Conservation (phyloP, 2,888 invertebrate genomes). For the Psylliodes chrysocephalus region DNA sequence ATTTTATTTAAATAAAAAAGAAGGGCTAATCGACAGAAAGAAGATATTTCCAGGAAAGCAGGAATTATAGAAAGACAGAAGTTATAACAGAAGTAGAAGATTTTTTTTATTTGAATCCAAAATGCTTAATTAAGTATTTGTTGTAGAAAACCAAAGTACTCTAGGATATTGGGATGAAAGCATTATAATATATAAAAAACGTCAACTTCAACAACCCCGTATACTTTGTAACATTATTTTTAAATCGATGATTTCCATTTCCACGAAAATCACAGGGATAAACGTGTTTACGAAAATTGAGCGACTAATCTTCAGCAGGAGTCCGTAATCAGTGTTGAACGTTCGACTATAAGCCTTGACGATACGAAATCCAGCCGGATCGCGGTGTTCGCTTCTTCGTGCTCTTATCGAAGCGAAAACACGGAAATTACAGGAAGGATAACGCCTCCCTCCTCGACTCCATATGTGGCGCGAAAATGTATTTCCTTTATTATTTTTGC, state of each 20-base stretch:
- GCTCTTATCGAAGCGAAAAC: slow-evolving; percentile 37
- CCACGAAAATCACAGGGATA: slow-evolving; percentile 4
- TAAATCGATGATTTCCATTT: neutral
- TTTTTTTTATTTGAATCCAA: too few species aligned
- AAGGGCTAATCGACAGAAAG: too few species aligned
- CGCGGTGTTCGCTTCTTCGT: slow-evolving; percentile 33
- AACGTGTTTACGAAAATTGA: slow-evolving; percentile 51
- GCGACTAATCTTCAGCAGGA: slow-evolving; percentile 54
- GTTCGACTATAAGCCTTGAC: slow-evolving; percentile 48
- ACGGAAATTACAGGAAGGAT: slow-evolving; percentile 35
- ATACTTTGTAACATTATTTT: neutral
- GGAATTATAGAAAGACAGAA: too few species aligned
- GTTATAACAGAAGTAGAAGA: too few species aligned
- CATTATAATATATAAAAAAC: too few species aligned
- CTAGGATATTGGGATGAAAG: too few species aligned
- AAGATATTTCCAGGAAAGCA: too few species aligned
- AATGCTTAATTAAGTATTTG: too few species aligned
- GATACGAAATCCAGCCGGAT: slow-evolving; percentile 33
- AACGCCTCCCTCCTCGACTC: slow-evolving; percentile 28
- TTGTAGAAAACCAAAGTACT: too few species aligned
- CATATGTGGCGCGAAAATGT: slow-evolving; percentile 33
- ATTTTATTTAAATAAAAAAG: too few species aligned
- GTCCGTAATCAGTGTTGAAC: slow-evolving; percentile 56
- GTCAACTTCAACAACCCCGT: too few species aligned
- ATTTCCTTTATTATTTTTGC: slow-evolving; percentile 32